phyloP scores from a whole-genome alignment of 53 echinoderm and acorn worm species.

The Holothuria leucospilota region DNA sequence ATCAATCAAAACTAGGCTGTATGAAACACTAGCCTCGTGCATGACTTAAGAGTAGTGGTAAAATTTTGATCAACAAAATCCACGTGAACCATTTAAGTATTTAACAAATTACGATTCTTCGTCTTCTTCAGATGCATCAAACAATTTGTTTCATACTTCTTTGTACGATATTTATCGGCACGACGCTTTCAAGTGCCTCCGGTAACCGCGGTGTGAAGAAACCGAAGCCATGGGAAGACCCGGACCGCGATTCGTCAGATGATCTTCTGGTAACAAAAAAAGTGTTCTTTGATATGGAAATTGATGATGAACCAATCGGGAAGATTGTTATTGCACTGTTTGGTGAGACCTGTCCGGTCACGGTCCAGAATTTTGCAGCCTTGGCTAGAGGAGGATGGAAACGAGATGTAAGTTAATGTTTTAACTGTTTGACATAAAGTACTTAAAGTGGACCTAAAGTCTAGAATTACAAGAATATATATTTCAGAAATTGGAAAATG shows the following conservation, averaged over 20 bases:
- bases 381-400: constrained; percentile 80
- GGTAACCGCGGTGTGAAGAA: constrained; percentile 56
- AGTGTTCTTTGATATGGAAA: constrained; percentile 87
- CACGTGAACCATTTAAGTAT: too few species aligned
- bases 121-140: constrained; percentile 1
- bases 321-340: constrained; percentile 82
- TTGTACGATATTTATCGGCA: not conserved
- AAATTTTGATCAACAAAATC: too few species aligned
- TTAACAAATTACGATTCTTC: not conserved
- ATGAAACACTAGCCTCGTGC: too few species aligned
- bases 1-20: too few species aligned
- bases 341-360: constrained; percentile 84
- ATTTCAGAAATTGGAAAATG: too few species aligned
- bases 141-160: not conserved
- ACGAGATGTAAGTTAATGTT: constrained; percentile 56
- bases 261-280: constrained; percentile 91
- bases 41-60: too few species aligned
- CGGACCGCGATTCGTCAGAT: constrained; percentile 75
- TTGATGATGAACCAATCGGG: constrained; percentile 84
- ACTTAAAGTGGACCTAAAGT: too few species aligned
- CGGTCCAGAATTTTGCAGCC: constrained; percentile 92
- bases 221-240: constrained; percentile 80
- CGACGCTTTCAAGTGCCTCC: not conserved
- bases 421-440: not conserved
- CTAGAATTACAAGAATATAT: too few species aligned